phyloP scores from a whole-genome alignment of 2,797 vertebrate species.

The Knipowitschia caucasica region DNA sequence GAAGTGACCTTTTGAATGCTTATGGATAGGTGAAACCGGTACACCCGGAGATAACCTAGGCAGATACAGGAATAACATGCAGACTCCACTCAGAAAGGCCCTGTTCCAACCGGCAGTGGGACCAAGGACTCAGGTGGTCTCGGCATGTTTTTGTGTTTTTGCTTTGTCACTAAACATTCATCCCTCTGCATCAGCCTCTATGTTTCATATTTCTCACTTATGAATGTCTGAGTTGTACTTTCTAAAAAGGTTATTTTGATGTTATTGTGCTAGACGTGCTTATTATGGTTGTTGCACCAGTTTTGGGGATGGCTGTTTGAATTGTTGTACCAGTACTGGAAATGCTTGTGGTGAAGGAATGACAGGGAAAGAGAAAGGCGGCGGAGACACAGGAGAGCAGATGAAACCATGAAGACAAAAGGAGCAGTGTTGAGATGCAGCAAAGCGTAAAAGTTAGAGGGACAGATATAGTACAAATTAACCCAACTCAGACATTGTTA shows the following conservation, averaged over 20 bases:
- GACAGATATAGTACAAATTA: conserved; percentile 9
- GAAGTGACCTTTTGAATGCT: no score
- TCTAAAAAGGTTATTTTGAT: conserved; percentile 73
- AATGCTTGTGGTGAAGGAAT: conserved; percentile 64
- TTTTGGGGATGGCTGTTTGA: conserved; percentile 63
- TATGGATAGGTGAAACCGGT: no score
- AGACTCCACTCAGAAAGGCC: no score
- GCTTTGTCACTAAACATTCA: background rate
- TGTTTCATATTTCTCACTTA: conserved; percentile 47
- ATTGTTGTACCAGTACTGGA: conserved; percentile 57
- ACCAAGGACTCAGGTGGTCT: no score
- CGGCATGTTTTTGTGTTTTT: no score
- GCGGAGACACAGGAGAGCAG: background rate
- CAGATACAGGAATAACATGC: no score
- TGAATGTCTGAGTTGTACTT: conserved; percentile 42
- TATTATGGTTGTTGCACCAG: conserved; percentile 74
- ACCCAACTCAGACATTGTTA: conserved; percentile 28
- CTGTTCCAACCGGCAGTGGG: no score
- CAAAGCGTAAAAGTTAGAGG: conserved; percentile 4
- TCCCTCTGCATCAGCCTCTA: conserved; percentile 8
- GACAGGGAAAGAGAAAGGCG: conserved; percentile 33
- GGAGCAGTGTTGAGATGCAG: conserved; percentile 11
- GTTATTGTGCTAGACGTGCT: conserved; percentile 75
- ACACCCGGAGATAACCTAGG: no score
- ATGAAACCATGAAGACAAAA: conserved; percentile 22